phyloP scores from a whole-genome alignment of 1,140 invertebrate species.

The Diabrotica virgifera region DNA sequence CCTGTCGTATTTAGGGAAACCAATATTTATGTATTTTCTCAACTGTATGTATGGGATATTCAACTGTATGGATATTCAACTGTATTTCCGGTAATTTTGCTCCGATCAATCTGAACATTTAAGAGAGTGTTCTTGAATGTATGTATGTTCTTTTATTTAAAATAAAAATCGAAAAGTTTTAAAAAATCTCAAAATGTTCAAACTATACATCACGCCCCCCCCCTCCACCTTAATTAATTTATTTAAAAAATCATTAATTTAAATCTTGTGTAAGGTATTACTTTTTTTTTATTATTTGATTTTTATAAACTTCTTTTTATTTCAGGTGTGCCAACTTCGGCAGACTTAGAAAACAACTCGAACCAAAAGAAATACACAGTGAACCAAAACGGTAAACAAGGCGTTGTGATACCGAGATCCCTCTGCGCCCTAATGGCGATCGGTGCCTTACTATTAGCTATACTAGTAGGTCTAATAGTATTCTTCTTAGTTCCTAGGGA shows the following conservation, averaged over 20 bases:
- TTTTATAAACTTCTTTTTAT: slow-evolving; percentile 13
- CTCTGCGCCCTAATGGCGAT: slow-evolving; percentile 41
- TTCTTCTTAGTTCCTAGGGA: slow-evolving; percentile 42
- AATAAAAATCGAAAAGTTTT: too few species aligned
- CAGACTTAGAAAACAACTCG: slow-evolving; percentile 41
- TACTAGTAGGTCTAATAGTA: slow-evolving; percentile 40
- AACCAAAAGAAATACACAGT: slow-evolving; percentile 46
- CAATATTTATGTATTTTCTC: too few species aligned
- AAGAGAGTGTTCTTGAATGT: too few species aligned
- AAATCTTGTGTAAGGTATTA: background rate
- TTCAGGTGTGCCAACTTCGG: slow-evolving; percentile 42
- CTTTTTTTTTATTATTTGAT: background rate
- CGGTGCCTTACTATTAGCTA: slow-evolving; percentile 39
- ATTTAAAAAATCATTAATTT: background rate
- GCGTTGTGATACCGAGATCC: slow-evolving; percentile 39
- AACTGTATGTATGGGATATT: too few species aligned
- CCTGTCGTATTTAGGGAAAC: too few species aligned
- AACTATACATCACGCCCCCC: too few species aligned
- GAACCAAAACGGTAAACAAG: slow-evolving; percentile 33
- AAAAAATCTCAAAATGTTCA: too few species aligned
- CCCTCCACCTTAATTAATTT: too few species aligned
- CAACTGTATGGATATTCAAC: too few species aligned
- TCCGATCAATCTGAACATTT: too few species aligned
- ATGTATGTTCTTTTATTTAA: too few species aligned
- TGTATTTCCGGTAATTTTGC: too few species aligned